Base-by-base conservation (phyloP, 2,113 vertebrate genomes). In the Notarius quadriscutis region DNA sequence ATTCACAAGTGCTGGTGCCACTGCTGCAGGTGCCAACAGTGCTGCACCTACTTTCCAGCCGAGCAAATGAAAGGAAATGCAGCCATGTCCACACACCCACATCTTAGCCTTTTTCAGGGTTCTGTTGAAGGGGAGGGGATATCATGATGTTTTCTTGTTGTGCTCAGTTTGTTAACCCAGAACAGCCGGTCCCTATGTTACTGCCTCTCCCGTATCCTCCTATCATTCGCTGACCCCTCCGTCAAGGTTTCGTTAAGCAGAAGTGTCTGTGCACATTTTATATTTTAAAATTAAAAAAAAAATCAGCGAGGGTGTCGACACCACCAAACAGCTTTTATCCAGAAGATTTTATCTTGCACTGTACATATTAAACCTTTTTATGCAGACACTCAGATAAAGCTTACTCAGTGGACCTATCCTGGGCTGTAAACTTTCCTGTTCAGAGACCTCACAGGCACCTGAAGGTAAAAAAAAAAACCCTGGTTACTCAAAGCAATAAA, bases 11-110 rank as follows among this genome's bases (percentile, higher is more conserved):
- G 97, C 98, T 89, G 95, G 97, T 96, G 97, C 96, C 96, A 97
- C 97, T 79, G 95, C 97, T 94, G 96, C 98, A 90, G 97, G 97
- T 96, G 97, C 97, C 96, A 98, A 96, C 94, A 98, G 96, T 4
- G 93, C 95, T 92, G 95, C 96, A 0, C 95, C 96, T 6, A 97
- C 97, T 84, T 98, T 98, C 90, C 96, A 95, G 91, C 96, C 95
- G 94, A 97, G 93, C 95, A 94, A 96, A 96, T 96, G 96, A 96
- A 81, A n/a, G 34, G 18, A 20, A 84, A 80, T 30, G 25, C 58
- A 81, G 81, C 50, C 69, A 58, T 85, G 27, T 79, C 11, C 30
- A 69, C 74, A 78, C 62, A 67, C 84, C 74, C 51, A 86, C n/a
- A 81, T 65, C 41, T 60, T 84, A 80, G 63, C 77, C 22, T 65